Evolutionary conservation across 2,888 invertebrate species (phyloP), one percentile per base, ranked within the genome.

Genomic region (Nemoura dubitans): DNA sequence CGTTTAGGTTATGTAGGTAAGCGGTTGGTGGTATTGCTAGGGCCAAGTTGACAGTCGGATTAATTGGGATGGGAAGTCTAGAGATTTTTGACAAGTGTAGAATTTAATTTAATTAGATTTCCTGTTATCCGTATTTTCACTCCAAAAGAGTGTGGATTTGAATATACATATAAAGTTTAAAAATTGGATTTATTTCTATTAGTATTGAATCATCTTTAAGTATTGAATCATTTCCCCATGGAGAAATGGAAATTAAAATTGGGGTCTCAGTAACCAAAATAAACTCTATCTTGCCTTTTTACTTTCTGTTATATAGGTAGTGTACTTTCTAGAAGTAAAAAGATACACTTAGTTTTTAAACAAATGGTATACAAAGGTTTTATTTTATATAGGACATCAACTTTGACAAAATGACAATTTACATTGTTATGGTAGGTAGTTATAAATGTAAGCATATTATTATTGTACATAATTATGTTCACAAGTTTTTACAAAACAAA

Each of bases 291-390:
- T n/a, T n/a, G n/a, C n/a, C n/a, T n/a, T n/a, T n/a, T n/a, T n/a
- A n/a, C n/a, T n/a, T n/a, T n/a, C n/a, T n/a, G n/a, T n/a, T n/a
- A n/a, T n/a, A n/a, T n/a, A n/a, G n/a, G n/a, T n/a, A n/a, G n/a
- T n/a, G n/a, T n/a, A n/a, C n/a, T n/a, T n/a, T n/a, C n/a, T n/a
- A n/a, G n/a, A n/a, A n/a, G n/a, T n/a, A n/a, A n/a, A n/a, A n/a
- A n/a, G 59, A 21, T 7, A 59, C 59, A 59, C 21, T 10, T 59
- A 7, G 10, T 59, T 36, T 21, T 59, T 59, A 7, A 59, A 59
- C 59, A 59, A 59, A 59, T 59, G 59, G 59, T 59, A 59, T 59
- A 59, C 59, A 59, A 59, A 59, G 59, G 21, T 59, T 59, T 59
- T 59, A 59, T 59, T 59, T 59, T 21, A 59, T 59, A 59, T 59